Evolutionary conservation across 2,888 invertebrate species (phyloP).

Genomic region (Lagria hirta): DNA sequence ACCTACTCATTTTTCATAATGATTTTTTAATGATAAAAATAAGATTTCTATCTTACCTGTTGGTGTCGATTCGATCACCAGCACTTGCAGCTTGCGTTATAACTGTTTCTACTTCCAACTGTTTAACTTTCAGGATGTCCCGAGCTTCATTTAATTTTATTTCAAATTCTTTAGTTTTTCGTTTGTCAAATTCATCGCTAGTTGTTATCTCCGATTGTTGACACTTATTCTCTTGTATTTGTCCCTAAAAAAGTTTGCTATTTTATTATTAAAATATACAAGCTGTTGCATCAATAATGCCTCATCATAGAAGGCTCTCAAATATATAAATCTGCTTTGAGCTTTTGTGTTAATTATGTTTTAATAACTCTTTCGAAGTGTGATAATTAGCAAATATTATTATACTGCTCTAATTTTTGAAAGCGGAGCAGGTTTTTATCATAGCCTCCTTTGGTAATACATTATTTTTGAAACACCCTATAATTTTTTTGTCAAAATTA

Average conservation of each 20-base stretch:
- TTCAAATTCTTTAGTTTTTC: slow-evolving; percentile 37
- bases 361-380: no score
- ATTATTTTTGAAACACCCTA: background rate
- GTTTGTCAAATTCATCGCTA: slow-evolving; percentile 41
- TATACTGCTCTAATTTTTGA: no score
- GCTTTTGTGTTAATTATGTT: no score
- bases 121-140: slow-evolving; percentile 54
- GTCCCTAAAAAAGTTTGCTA: slow-evolving; percentile 49
- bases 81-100: slow-evolving; percentile 54
- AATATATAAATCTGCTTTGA: no score
- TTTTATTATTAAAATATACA: no score
- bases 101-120: slow-evolving; percentile 51
- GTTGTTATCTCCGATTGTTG: slow-evolving; percentile 50
- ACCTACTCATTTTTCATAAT: no score
- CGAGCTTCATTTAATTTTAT: slow-evolving; percentile 37
- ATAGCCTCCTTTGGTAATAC: no score
- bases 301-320: no score
- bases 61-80: slow-evolving; percentile 50
- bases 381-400: no score
- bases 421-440: no score
- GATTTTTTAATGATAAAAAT: background rate
- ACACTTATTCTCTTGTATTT: slow-evolving; percentile 55
- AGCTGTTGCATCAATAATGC: no score
- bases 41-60: slow-evolving; percentile 4
- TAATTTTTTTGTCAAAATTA: slow-evolving; percentile 26